Conservation (phyloP, 1,140 invertebrate genomes). For the Drosophila parvula region DNA sequence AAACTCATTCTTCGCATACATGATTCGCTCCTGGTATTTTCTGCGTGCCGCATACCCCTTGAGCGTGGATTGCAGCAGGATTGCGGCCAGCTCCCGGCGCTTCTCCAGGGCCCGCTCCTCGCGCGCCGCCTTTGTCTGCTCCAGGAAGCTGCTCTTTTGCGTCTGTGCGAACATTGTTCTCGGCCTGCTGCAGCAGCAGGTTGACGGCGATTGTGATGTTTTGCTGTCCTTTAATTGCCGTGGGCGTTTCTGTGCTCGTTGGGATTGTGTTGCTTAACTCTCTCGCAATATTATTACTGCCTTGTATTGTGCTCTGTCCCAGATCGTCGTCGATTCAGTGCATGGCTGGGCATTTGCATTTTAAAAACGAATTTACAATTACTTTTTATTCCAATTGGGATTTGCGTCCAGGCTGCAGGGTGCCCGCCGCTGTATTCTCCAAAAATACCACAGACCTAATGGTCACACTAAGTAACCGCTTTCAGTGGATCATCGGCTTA, state of each 20-base stretch:
- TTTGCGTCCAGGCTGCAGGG: constrained; percentile 36
- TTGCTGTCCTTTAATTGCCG: constrained; percentile 19
- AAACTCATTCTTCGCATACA: constrained; percentile 51
- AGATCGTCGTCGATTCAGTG: constrained; percentile 27
- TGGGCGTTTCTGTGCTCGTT: constrained; percentile 28
- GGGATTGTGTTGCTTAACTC: constrained; percentile 14
- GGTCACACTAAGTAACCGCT: neutral
- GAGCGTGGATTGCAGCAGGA: constrained; percentile 89
- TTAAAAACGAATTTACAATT: constrained; percentile 35
- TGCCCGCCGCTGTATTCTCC: neutral
- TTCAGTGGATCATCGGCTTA: too few relatives aligned
- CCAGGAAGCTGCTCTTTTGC: constrained; percentile 88
- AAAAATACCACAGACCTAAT: neutral
- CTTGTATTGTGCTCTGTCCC: constrained; percentile 8
- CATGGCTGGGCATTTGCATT: constrained; percentile 40
- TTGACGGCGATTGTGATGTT: constrained; percentile 32
- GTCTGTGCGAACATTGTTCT: constrained; percentile 86
- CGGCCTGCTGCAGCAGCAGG: constrained; percentile 11
- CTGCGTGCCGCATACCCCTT: constrained; percentile 89
- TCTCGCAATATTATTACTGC: constrained; percentile 21
- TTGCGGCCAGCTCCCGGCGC: constrained; percentile 89
- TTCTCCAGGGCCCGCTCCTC: constrained; percentile 93
- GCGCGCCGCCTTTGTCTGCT: constrained; percentile 93
- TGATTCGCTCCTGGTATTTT: constrained; percentile 70
- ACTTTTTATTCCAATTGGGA: constrained; percentile 67